Base-by-base conservation (phyloP, 1,140 invertebrate species). In the Elysia chlorotica region DNA sequence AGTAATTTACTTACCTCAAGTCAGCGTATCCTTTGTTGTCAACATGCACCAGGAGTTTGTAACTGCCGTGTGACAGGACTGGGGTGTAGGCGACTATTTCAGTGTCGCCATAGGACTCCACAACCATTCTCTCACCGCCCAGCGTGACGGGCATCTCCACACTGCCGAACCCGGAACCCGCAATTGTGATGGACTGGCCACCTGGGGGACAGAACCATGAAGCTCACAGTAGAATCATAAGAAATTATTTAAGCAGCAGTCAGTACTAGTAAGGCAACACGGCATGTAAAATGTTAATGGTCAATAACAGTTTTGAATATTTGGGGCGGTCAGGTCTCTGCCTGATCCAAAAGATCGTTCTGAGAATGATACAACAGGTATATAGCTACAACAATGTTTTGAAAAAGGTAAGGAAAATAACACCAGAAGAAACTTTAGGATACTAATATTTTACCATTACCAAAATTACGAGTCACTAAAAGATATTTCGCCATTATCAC, bases 161-260 rank as follows among this genome's bases (percentile, higher is more conserved):
- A 21, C 56, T 65, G 10, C 77, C 78, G 33, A 83, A 79, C 37
- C 79, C 77, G 23, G 70, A 75, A 25, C 82, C 82, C n/a, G 54
- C 56, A 28, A 83, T 80, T 19, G 76, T 79, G n/a, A 83, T 41
- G 31, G 54, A 65, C 25, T 66, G 74, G 33, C 77, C 79, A 54
- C 80, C 81, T 82, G 61, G 10, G 17, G 70, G 37, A n/a, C n/a
- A n/a, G n/a, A n/a, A n/a, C n/a, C n/a, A n/a, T n/a, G n/a, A n/a
- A n/a, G n/a, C n/a, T n/a, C n/a, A n/a, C n/a, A n/a, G n/a, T n/a
- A n/a, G n/a, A n/a, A n/a, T n/a, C n/a, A n/a, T n/a, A n/a, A n/a
- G n/a, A n/a, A n/a, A n/a, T n/a, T n/a, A n/a, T n/a, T n/a, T n/a
- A n/a, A n/a, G n/a, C n/a, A n/a, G n/a, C n/a, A n/a, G n/a, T n/a